Conservation (phyloP, 1,140 invertebrate species). For the Drosophila lowei region DNA sequence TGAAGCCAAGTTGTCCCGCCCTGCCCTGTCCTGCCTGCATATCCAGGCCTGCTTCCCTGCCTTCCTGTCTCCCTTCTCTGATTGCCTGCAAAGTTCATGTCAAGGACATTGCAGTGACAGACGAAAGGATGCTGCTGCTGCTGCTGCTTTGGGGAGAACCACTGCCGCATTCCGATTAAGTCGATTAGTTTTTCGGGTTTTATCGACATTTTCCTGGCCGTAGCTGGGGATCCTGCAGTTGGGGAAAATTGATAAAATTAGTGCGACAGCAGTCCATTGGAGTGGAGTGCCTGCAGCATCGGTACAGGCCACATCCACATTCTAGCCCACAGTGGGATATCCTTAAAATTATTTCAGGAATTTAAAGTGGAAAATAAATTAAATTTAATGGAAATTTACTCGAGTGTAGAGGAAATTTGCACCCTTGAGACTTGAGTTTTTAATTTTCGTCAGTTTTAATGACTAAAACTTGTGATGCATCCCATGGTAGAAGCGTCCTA, state of each 20-base stretch:
- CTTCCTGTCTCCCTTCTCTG: neutral
- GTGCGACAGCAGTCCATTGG: constrained; percentile 27
- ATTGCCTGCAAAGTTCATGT: constrained; percentile 51
- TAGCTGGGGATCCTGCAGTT: constrained; percentile 2
- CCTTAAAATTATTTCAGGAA: no score
- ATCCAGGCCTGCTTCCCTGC: constrained; percentile 23
- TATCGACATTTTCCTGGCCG: constrained; percentile 38
- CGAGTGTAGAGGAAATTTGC: no score
- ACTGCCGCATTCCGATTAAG: constrained; percentile 55
- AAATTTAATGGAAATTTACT: no score
- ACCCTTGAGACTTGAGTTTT: neutral
- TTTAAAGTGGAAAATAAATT: no score
- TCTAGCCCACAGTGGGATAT: constrained; percentile 14
- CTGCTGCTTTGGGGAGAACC: constrained; percentile 6
- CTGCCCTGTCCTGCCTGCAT: constrained; percentile 18
- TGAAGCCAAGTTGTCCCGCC: constrained; percentile 13
- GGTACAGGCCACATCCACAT: constrained; percentile 20
- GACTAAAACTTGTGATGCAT: constrained; percentile 38
- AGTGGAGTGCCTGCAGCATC: neutral
- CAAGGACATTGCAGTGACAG: constrained; percentile 67
- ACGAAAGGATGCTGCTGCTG: constrained; percentile 21
- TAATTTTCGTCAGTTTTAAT: constrained; percentile 24
- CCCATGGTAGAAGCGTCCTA: constrained; percentile 28
- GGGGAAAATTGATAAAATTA: constrained; percentile 69
- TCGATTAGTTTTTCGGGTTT: constrained; percentile 53